Conservation (phyloP, 2,888 invertebrate genomes). For the Drosophila mettleri region DNA sequence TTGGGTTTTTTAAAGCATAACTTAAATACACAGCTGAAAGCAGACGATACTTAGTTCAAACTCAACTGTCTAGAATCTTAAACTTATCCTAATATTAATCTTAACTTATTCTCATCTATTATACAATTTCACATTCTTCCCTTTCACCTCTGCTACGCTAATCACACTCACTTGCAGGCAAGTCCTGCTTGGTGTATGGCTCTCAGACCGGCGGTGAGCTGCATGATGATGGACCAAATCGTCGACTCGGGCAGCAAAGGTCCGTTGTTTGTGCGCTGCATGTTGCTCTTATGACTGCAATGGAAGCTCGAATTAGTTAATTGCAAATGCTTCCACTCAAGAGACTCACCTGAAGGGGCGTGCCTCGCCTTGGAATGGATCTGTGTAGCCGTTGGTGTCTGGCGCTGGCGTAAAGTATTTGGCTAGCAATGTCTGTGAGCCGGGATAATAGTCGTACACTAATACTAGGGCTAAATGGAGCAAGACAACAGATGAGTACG, state of each 20-base stretch:
- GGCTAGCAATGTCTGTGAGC: conserved; percentile 93
- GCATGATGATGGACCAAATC: conserved; percentile 98
- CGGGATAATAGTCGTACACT: conserved; percentile 98
- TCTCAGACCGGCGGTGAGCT: conserved; percentile 96
- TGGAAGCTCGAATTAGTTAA: too few species aligned
- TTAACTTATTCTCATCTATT: too few species aligned
- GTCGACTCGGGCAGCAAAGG: conserved; percentile 93
- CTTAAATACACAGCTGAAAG: too few species aligned
- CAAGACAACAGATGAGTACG: neutral
- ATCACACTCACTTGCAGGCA: conserved; percentile 86
- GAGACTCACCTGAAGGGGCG: conserved; percentile 84
- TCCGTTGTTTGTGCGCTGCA: conserved; percentile 87
- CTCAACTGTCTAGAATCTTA: neutral
- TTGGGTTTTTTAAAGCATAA: too few species aligned
- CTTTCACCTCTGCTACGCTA: neutral
- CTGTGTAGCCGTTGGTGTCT: conserved; percentile 88
- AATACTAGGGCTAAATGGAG: conserved; percentile 91
- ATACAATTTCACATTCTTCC: neutral
- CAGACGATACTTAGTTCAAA: neutral
- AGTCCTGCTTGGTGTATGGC: conserved; percentile 92
- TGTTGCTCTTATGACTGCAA: conserved; percentile 84
- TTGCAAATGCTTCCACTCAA: too few species aligned
- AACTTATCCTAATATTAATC: too few species aligned
- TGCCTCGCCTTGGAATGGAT: conserved; percentile 94
- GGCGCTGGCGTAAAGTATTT: conserved; percentile 91